Percentiles rank a stretch among this genome's conserved stretches.
Evolutionary conservation across 2,888 invertebrate genomes (phyloP).

Genomic region (Arge pagana): DNA sequence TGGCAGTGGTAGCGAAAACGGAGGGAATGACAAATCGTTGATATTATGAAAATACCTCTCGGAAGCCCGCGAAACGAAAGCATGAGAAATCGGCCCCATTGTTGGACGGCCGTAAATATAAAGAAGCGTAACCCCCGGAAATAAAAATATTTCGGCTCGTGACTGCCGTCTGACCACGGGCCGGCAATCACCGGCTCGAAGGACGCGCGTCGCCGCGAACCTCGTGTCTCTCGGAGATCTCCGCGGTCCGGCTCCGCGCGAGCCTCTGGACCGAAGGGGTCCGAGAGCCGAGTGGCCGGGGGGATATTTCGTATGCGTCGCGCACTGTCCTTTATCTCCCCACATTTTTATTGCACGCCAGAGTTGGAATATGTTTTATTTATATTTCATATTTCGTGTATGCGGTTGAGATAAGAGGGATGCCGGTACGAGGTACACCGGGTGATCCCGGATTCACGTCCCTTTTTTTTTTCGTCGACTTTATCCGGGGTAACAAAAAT

Average conservation of each 20-base stretch:
- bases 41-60: constrained; percentile 35
- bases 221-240: not conserved
- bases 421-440: constrained; percentile 25
- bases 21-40: constrained; percentile 40
- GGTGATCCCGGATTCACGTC: constrained; percentile 39
- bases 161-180: constrained; percentile 27
- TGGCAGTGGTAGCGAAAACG: constrained; percentile 11
- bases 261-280: not conserved
- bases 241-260: not conserved
- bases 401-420: constrained; percentile 39
- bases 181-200: constrained; percentile 39
- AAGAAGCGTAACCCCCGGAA: constrained; percentile 32
- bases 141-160: constrained; percentile 33
- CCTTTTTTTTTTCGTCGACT: not conserved
- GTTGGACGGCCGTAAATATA: constrained; percentile 38
- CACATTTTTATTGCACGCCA: constrained; percentile 52
- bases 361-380: constrained; percentile 56
- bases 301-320: constrained; percentile 54
- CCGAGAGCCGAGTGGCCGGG: not conserved
- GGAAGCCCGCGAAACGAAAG: constrained; percentile 31
- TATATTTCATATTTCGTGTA: constrained; percentile 56
- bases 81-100: constrained; percentile 41
- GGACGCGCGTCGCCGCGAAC: too few species aligned
- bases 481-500: too few species aligned
- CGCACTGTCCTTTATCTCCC: constrained; percentile 52